Evolutionary conservation across 2,797 vertebrate genomes (phyloP).

Genomic region (Momotus momota): DNA sequence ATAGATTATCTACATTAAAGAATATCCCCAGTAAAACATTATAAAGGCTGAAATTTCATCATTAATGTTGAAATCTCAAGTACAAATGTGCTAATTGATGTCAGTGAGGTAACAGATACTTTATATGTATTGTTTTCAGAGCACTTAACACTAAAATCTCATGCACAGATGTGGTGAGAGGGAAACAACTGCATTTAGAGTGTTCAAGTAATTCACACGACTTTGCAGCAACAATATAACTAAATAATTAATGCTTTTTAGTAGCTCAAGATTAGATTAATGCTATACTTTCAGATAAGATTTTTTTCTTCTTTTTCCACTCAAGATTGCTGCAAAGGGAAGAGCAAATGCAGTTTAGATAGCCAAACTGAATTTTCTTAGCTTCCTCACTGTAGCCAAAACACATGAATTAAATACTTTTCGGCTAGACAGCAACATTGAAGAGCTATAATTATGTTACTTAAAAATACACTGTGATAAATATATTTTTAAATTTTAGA

Average conservation of each 20-base stretch:
- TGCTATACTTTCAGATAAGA: not conserved
- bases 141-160: not conserved
- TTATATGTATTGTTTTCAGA: not conserved
- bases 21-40: not conserved
- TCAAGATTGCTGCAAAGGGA: not conserved
- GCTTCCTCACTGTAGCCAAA: not conserved
- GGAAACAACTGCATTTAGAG: not conserved
- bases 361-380: not conserved
- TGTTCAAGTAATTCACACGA: not conserved
- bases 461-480: not conserved
- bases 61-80: not conserved
- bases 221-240: not conserved
- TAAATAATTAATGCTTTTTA: conserved; percentile 41
- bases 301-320: not conserved
- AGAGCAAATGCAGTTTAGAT: not conserved
- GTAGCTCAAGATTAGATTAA: not conserved
- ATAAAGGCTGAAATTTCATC: not conserved
- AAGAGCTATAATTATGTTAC: not conserved
- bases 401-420: not conserved
- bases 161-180: not conserved
- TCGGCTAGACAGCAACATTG: not conserved
- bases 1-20: not conserved
- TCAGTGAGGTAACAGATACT: not conserved
- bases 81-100: not conserved
- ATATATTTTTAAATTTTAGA: not conserved